Evolutionary conservation across 2,888 invertebrate species (phyloP).

Genomic region (Phyllotreta cruciferae): DNA sequence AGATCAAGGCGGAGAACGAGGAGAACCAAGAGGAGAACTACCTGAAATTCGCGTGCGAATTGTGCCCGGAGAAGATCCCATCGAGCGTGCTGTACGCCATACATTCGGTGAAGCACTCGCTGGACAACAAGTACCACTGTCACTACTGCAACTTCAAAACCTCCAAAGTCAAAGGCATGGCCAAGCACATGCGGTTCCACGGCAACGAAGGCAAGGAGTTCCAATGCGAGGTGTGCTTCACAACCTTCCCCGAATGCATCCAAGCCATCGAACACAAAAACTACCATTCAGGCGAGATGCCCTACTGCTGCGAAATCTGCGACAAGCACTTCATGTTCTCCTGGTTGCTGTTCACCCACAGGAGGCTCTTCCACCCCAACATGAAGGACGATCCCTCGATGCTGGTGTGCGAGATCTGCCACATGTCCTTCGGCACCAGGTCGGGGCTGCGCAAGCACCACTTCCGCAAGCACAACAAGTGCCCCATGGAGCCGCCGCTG

Average conservation of each 20-base stretch:
- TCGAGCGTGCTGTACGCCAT: conserved; percentile 51
- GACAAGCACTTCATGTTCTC: conserved; percentile 54
- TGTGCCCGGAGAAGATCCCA: conserved; percentile 64
- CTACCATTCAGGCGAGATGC: conserved; percentile 53
- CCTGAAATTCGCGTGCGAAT: conserved; percentile 58
- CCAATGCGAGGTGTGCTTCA: conserved; percentile 40
- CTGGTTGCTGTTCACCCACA: conserved; percentile 60
- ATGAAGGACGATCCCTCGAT: conserved; percentile 24
- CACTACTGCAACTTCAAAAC: conserved; percentile 53
- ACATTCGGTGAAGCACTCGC: conserved; percentile 52
- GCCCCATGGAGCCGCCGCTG: conserved; percentile 41
- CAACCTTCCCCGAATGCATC: conserved; percentile 39
- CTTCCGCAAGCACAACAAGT: conserved; percentile 43
- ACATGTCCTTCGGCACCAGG: conserved; percentile 43
- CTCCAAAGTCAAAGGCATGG: conserved; percentile 41
- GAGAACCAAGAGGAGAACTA: conserved; percentile 49
- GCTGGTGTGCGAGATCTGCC: conserved; percentile 39
- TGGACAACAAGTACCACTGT: conserved; percentile 52
- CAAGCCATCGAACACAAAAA: conserved; percentile 51
- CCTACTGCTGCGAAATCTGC: conserved; percentile 60
- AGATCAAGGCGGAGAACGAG: conserved; percentile 9
- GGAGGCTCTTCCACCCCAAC: conserved; percentile 42
- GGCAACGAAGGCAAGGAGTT: conserved; percentile 33
- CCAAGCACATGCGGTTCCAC: conserved; percentile 44
- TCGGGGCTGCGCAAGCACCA: conserved; percentile 46